phyloP scores from a whole-genome alignment of 2,113 vertebrate species.

The Apus apus region DNA sequence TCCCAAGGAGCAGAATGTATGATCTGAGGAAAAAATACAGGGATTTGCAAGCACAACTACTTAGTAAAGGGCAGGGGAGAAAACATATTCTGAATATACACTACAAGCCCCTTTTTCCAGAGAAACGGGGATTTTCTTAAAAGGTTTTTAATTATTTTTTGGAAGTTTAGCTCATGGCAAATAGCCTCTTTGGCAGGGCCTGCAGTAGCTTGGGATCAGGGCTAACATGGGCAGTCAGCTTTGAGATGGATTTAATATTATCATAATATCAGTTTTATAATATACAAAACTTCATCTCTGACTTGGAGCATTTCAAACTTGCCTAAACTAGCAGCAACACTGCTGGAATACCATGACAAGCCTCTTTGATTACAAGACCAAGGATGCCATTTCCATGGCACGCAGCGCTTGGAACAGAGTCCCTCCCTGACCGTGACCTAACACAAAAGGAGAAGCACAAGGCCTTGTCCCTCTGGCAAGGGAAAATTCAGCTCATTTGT shows the following conservation, averaged over 20 bases:
- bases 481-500: neutral
- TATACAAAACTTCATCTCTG: rapidly evolving
- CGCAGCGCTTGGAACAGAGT: neutral
- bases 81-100: too few species aligned
- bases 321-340: neutral
- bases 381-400: neutral
- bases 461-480: neutral
- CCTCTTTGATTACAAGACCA: neutral
- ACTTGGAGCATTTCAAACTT: neutral
- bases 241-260: neutral
- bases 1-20: neutral
- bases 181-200: neutral
- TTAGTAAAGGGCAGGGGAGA: rapidly evolving
- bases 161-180: neutral
- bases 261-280: neutral
- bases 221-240: neutral
- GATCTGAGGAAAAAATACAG: neutral
- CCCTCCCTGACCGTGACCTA: neutral
- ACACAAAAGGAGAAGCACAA: neutral
- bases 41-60: neutral
- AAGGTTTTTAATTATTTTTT: neutral
- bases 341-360: neutral
- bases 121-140: neutral
- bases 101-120: neutral
- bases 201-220: neutral